phyloP scores from a whole-genome alignment of 2,113 vertebrate genomes.

The Myiozetetes cayanensis region DNA sequence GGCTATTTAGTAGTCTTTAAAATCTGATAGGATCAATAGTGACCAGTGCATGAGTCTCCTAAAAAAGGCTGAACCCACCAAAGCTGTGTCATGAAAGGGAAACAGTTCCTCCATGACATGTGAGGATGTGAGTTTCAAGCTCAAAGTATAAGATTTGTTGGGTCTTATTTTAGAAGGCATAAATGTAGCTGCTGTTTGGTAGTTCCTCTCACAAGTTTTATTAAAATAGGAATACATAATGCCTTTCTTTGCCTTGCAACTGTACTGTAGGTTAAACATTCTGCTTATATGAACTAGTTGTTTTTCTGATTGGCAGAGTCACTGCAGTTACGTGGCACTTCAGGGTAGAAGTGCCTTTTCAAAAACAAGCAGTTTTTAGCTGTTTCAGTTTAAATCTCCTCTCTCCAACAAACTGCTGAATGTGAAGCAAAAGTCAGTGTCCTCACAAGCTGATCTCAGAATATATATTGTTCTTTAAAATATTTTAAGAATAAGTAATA shows the following conservation, averaged over 20 bases:
- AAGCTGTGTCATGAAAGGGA: background rate
- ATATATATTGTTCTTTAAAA: background rate
- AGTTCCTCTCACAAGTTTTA: background rate
- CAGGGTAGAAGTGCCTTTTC: background rate
- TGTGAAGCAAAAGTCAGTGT: background rate
- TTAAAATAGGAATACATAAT: background rate
- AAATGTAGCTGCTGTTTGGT: background rate
- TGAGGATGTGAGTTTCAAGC: background rate
- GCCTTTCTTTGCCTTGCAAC: background rate
- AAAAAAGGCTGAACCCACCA: background rate
- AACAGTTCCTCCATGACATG: background rate
- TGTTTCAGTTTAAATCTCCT: background rate
- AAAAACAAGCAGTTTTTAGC: background rate
- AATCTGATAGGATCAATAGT: background rate
- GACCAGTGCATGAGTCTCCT: background rate
- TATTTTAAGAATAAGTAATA: background rate
- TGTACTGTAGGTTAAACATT: accelerated
- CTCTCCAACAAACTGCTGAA: background rate
- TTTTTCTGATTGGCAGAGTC: background rate
- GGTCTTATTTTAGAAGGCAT: background rate
- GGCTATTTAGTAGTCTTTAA: background rate
- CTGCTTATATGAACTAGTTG: background rate
- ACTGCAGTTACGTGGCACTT: background rate
- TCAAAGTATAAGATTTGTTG: background rate
- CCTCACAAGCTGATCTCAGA: background rate